Evolutionary conservation across 2,113 vertebrate genomes (phyloP).

Genomic region (Prochilodus magdalenae): DNA sequence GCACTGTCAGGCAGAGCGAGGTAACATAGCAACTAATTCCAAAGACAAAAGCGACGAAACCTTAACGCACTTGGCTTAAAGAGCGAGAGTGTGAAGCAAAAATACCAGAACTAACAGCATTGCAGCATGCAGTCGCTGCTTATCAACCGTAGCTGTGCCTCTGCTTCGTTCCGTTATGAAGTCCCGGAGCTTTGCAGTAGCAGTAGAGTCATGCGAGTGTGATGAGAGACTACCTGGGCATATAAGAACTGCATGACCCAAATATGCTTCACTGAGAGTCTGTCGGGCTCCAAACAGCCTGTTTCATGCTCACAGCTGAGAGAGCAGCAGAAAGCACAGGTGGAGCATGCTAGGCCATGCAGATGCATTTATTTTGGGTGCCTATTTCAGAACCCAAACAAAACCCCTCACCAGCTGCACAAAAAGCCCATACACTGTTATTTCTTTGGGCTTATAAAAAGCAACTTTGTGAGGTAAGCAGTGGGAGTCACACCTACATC

Average conservation of each 20-base stretch:
- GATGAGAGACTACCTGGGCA: constrained; percentile 41
- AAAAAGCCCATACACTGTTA: constrained; percentile 28
- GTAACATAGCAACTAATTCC: constrained; percentile 16
- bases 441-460: neutral
- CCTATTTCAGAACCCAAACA: constrained; percentile 38
- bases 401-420: constrained; percentile 32
- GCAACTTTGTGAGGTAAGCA: constrained; percentile 7
- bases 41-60: neutral
- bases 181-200: constrained; percentile 26
- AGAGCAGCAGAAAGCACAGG: constrained; percentile 46
- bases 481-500: neutral
- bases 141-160: constrained; percentile 31
- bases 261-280: constrained; percentile 50
- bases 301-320: constrained; percentile 45
- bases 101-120: constrained; percentile 6
- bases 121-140: neutral
- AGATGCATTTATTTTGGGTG: constrained; percentile 44
- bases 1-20: too few species aligned
- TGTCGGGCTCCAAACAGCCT: constrained; percentile 23
- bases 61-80: neutral
- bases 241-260: constrained; percentile 48
- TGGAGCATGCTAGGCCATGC: constrained; percentile 45
- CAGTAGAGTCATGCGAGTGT: constrained; percentile 4
- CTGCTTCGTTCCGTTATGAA: constrained; percentile 22
- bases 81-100: neutral